These are phyloP conservation scores for Stenodema calcarata DNA, from an alignment of 2,888 invertebrate species.

Conservation along the genomic window DNA sequence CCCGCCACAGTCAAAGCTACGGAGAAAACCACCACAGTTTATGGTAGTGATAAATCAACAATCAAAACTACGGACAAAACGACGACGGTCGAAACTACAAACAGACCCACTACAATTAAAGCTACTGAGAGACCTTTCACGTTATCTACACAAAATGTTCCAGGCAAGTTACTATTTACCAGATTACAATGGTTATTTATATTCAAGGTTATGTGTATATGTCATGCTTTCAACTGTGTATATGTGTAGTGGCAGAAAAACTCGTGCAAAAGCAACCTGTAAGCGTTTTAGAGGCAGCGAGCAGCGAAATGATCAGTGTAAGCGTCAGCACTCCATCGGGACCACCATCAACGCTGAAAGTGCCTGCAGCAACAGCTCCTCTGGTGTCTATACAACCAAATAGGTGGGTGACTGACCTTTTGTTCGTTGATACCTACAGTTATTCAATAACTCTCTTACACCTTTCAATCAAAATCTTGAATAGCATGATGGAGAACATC, in stretches of 20 bases:
- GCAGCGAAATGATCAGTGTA: conserved; percentile 17
- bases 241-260: conserved; percentile 45
- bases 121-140: background rate
- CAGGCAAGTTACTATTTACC: background rate
- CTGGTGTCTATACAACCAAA: background rate
- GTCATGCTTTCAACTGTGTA: too few relatives aligned
- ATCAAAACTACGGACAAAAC: conserved; percentile 30
- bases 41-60: background rate
- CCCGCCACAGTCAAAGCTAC: background rate
- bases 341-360: conserved; percentile 12
- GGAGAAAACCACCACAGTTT: background rate
- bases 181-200: too few relatives aligned
- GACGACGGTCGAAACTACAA: background rate
- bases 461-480: too few relatives aligned
- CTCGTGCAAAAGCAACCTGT: conserved; percentile 15
- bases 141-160: background rate
- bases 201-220: too few relatives aligned
- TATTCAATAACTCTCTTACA: too few relatives aligned
- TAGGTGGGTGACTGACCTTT: too few relatives aligned
- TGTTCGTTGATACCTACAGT: too few relatives aligned
- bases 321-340: conserved; percentile 28
- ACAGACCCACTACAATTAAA: background rate
- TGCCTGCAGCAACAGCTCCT: conserved; percentile 4
- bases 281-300: background rate
- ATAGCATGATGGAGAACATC: too few relatives aligned